A percentile compares a stretch with the other conserved stretches of the same genome.
Evolutionary conservation across 2,888 invertebrate species (phyloP).

Genomic region (Neocrepidodera transversa): DNA sequence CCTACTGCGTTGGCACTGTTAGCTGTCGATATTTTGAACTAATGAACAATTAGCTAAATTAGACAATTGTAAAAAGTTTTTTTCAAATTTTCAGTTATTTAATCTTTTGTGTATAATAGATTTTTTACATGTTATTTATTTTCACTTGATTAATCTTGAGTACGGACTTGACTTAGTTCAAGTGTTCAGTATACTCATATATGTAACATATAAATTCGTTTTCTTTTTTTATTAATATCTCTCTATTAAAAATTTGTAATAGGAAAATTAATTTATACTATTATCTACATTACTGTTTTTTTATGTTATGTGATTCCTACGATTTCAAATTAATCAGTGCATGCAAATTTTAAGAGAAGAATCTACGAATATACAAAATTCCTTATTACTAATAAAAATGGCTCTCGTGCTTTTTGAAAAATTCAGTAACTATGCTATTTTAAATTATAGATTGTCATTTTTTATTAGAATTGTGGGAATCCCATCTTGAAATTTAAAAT

Average conservation of each 20-base stretch:
- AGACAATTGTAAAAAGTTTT: slow-evolving; percentile 20
- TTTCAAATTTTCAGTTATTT: slow-evolving; percentile 11
- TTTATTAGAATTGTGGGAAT: too few relatives aligned
- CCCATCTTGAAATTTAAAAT: too few relatives aligned
- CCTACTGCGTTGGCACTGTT: slow-evolving; percentile 9
- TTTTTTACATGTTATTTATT: slow-evolving; percentile 19
- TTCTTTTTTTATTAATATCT: too few relatives aligned
- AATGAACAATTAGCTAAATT: slow-evolving; percentile 19
- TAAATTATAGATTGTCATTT: too few relatives aligned
- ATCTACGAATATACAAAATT: slow-evolving; percentile 1
- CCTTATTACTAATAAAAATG: background rate
- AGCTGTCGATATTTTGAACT: slow-evolving; percentile 8
- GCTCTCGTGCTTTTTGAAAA: too few relatives aligned
- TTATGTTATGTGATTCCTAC: slow-evolving; percentile 19
- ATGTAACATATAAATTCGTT: too few relatives aligned
- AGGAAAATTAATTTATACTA: too few relatives aligned
- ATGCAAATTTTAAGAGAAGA: slow-evolving; percentile 28
- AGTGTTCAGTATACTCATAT: slow-evolving; percentile 34
- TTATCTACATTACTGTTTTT: too few relatives aligned
- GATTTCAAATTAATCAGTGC: slow-evolving; percentile 20
- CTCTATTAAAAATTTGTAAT: too few relatives aligned
- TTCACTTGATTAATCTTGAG: slow-evolving; percentile 39
- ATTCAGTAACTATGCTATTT: too few relatives aligned
- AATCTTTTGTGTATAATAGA: slow-evolving; percentile 18
- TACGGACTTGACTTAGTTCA: slow-evolving; percentile 46